Evolutionary conservation across 2,888 invertebrate genomes (phyloP), one percentile per base, ranked within the genome.

Genomic region (Dryomyza anilis): DNA sequence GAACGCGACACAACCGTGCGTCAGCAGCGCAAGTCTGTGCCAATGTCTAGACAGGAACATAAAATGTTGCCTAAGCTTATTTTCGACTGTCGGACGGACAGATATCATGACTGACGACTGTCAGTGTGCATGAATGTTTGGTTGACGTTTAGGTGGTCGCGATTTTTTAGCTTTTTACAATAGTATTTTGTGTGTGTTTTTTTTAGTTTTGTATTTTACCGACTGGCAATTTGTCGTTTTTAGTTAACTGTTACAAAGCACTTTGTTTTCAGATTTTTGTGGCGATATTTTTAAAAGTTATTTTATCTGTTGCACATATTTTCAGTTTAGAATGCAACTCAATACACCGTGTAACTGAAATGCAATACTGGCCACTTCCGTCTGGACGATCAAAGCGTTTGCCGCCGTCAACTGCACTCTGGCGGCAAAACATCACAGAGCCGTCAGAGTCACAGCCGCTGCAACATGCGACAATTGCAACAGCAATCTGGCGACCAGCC

Each of bases 41-140:
- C 62, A 68, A 63, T 67, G 71, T 71, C 71, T 71, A 71, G 71
- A 71, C 71, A 62, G 63, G 61, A 59, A 68, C 66, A 69, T 64
- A 58, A 67, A 70, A 67, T 59, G 46, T 59, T 59, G 48, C 33
- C 48, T 48, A 29, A n/a, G 3, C 56, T 21, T 12, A 12, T 36
- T 30, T 16, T 36, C n/a, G 55, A 7, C n/a, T 39, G 55, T 19
- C 36, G 21, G 58, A 7, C 46, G 25, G 45, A 6, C 14, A 12
- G 58, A n/a, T 25, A 12, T 23, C 12, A 6, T 23, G 48, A 14
- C 19, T 48, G 50, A 25, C 27, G 23, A 39, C 14, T 2, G 39
- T 7, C 14, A n/a, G 39, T n/a, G 39, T 12, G 25, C 14, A 33
- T 33, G 30, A 16, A 16, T 29, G 33, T 29, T 7, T 33, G 30